Percentiles rank a stretch among this genome's conserved stretches.
Conservation (phyloP, 2,888 invertebrate genomes). For the Drosophila antonietae region DNA sequence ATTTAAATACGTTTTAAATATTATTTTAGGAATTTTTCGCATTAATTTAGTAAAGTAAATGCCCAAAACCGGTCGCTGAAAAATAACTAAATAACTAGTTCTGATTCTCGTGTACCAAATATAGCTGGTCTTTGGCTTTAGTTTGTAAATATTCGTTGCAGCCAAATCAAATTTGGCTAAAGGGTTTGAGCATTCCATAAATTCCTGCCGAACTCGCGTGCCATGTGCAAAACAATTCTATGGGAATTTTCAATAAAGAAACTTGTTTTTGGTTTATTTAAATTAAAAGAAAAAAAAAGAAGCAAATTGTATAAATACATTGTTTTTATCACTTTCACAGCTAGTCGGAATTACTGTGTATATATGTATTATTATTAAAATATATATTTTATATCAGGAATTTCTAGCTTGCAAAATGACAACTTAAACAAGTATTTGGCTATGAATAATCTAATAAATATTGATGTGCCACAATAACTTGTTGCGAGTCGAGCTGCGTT, state of each 20-base stretch:
- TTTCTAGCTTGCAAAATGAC: conserved; percentile 35
- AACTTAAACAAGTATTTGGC: conserved; percentile 28
- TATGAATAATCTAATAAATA: conserved; percentile 49
- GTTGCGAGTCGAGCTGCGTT: conserved; percentile 5
- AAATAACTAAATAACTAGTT: conserved; percentile 45
- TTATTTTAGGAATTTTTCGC: conserved; percentile 48
- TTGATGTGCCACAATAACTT: conserved; percentile 35
- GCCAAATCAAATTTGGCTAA: conserved; percentile 1
- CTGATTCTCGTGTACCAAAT: conserved; percentile 29
- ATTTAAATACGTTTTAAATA: conserved; percentile 47
- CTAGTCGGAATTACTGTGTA: conserved; percentile 12
- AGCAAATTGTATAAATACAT: background rate
- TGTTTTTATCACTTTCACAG: conserved; percentile 21
- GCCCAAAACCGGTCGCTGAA: conserved; percentile 39
- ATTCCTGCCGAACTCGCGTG: conserved; percentile 31
- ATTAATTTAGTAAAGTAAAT: conserved; percentile 46
- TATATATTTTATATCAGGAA: conserved; percentile 43
- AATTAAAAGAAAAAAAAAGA: background rate
- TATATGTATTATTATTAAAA: conserved; percentile 15
- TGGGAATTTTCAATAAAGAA: conserved; percentile 28
- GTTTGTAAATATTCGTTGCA: background rate
- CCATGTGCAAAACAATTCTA: conserved; percentile 20
- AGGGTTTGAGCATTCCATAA: background rate
- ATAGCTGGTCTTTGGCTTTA: background rate
- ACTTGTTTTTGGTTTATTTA: conserved; percentile 8